Conservation (phyloP, 1,140 invertebrate species). For the Anagrus nilaparvatae region DNA sequence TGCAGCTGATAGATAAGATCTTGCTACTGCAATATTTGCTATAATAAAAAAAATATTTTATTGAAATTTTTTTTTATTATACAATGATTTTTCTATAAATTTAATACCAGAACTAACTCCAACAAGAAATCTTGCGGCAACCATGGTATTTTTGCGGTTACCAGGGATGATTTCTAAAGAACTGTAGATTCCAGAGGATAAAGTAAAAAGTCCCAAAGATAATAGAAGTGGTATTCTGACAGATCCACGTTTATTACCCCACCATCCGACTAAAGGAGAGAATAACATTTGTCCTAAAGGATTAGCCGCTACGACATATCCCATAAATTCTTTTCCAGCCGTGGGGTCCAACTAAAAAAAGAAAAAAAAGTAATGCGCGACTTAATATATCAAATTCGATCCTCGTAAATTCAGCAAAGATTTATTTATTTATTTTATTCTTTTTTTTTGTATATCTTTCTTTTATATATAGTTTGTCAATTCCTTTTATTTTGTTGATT, state of each 20-base stretch:
- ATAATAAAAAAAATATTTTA: slow-evolving; percentile 24
- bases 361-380: slow-evolving; percentile 2
- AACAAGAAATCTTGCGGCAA: slow-evolving; percentile 66
- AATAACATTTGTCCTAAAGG: slow-evolving; percentile 81
- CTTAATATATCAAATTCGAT: slow-evolving; percentile 10
- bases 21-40: slow-evolving; percentile 79
- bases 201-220: slow-evolving; percentile 61
- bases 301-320: slow-evolving; percentile 77
- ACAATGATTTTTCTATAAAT: slow-evolving; percentile 14
- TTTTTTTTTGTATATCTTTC: no score
- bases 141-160: slow-evolving; percentile 56
- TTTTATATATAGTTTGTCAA: no score
- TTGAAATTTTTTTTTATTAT: slow-evolving; percentile 1
- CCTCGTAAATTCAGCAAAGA: slow-evolving; percentile 11
- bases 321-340: slow-evolving; percentile 72
- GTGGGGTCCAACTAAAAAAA: slow-evolving; percentile 61
- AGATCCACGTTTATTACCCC: slow-evolving; percentile 64
- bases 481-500: no score
- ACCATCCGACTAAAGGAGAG: slow-evolving; percentile 76
- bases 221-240: slow-evolving; percentile 61
- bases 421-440: neutral
- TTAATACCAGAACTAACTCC: slow-evolving; percentile 81
- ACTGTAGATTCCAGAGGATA: slow-evolving; percentile 73
- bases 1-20: slow-evolving; percentile 78
- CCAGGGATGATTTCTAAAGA: slow-evolving; percentile 51